phyloP scores from a whole-genome alignment of 2,797 vertebrate genomes.

The Poecilia velifera region DNA sequence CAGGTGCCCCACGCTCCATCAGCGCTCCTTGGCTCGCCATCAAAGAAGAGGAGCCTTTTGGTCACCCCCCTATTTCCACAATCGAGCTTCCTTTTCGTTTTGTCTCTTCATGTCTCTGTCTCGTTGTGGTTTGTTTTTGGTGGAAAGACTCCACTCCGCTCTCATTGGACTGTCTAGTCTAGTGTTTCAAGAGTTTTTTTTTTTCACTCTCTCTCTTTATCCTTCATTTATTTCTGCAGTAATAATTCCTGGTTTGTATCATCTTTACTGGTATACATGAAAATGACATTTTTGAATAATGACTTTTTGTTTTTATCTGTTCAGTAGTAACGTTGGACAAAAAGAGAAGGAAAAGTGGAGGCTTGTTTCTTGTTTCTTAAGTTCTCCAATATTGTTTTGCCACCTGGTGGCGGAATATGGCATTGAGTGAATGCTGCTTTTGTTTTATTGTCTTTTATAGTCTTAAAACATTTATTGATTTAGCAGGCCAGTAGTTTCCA shows the following conservation, averaged over 20 bases:
- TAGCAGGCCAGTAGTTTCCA: conserved; percentile 59
- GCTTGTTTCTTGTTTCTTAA: conserved; percentile 63
- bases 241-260: conserved; percentile 51
- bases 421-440: conserved; percentile 64
- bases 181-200: conserved; percentile 51
- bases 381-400: conserved; percentile 60
- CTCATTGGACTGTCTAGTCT: conserved; percentile 44
- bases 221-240: conserved; percentile 57
- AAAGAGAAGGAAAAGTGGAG: conserved; percentile 52
- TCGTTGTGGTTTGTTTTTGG: conserved; percentile 62
- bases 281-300: conserved; percentile 61
- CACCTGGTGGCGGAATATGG: conserved; percentile 70
- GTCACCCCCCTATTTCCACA: conserved; percentile 38
- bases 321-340: conserved; percentile 35
- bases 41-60: conserved; percentile 28
- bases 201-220: conserved; percentile 19
- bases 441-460: conserved; percentile 46
- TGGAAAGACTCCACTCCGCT: conserved; percentile 43
- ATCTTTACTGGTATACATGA: conserved; percentile 69
- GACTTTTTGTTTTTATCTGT: conserved; percentile 55
- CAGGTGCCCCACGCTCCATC: conserved; percentile 25
- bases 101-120: conserved; percentile 50
- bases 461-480: conserved; percentile 53
- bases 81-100: conserved; percentile 18
- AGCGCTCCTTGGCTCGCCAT: conserved; percentile 31